Percentiles rank a stretch among this genome's conserved stretches.
Conservation (phyloP, 2,797 vertebrate genomes). For the Lutjanus campechanus region DNA sequence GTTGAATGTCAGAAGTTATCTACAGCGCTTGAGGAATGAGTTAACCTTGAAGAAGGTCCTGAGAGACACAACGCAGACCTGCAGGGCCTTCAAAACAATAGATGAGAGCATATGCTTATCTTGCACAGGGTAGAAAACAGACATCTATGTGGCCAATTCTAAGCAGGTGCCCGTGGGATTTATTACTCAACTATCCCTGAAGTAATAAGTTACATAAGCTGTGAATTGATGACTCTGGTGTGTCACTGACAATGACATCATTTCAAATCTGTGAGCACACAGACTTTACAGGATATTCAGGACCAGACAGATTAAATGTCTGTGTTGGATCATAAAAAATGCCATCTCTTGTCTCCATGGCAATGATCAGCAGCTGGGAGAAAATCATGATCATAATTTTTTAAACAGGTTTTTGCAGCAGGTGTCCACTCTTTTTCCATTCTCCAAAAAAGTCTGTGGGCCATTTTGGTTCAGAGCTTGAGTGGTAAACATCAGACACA, state of each 20-base stretch:
- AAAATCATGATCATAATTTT: background rate
- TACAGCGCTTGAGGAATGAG: background rate
- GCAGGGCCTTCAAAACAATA: constrained; percentile 6
- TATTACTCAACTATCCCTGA: constrained; percentile 33
- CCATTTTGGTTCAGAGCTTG: too few species aligned
- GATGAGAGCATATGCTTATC: constrained; percentile 34
- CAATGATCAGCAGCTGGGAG: background rate
- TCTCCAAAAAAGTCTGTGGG: background rate
- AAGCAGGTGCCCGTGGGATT: background rate
- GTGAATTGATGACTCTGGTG: background rate
- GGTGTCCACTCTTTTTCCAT: background rate
- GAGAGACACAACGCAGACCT: constrained; percentile 1
- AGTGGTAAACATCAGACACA: too few species aligned
- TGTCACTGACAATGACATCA: background rate
- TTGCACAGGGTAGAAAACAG: background rate
- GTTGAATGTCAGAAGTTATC: constrained; percentile 11
- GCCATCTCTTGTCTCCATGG: background rate
- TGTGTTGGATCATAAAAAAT: background rate
- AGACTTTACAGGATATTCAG: background rate
- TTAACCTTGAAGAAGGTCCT: constrained; percentile 39
- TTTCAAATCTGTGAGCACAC: too few species aligned
- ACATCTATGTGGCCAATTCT: constrained; percentile 3
- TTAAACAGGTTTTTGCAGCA: background rate
- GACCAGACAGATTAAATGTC: background rate
- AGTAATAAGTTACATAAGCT: constrained; percentile 37